Evolutionary conservation across 64 coral and sea anemone species (phyloP), one percentile per base, ranked within the genome.

Genomic region (Actinia equina): DNA sequence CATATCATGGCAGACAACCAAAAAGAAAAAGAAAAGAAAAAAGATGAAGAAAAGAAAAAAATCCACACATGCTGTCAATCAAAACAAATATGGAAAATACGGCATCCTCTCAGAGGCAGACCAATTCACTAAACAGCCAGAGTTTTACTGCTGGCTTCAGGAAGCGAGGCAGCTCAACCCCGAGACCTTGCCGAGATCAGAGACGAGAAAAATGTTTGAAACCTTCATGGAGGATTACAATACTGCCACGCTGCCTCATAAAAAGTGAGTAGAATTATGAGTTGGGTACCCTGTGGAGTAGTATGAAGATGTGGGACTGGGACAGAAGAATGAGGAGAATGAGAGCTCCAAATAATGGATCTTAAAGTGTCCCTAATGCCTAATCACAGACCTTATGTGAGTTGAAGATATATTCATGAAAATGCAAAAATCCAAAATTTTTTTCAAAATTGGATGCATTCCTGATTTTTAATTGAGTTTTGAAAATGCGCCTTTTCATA

Each of bases 51-150:
- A 93, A 88, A 76, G 59, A 41, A 92, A 59, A 22, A 91, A 91
- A 69, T 43, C 42, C 0, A 77, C 83, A 44, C 67, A 70, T 85
- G 93, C 86, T 7, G 96, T 99, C 7, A 92, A 99, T 54, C 96
- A 99, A 77, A 77, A 95, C 27, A 94, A 99, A 62, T 99, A 99
- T 82, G 96, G 96, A 77, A 94, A 94, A 77, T 99, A 99, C 83
- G 96, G 96, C 49, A 95, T 95, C 71, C 81, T 99, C 5, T 67
- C 84, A 56, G 96, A 99, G 22, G 89, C 93, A 62, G 96, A 99
- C 53, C 89, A 94, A 88, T 99, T 93, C 52, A 77, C 89, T 37
- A 99, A 99, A 87, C 96, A 99, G 62, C 96, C 94, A 43, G 96
- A 99, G 70, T 99, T 95, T 86, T 99, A 99, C 27, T 71, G 91